A percentile compares a stretch with the other conserved stretches of the same genome.
These are phyloP conservation scores for Propithecus perrieri DNA, from an alignment of 2,797 vertebrate species.

Conservation along the genomic window DNA sequence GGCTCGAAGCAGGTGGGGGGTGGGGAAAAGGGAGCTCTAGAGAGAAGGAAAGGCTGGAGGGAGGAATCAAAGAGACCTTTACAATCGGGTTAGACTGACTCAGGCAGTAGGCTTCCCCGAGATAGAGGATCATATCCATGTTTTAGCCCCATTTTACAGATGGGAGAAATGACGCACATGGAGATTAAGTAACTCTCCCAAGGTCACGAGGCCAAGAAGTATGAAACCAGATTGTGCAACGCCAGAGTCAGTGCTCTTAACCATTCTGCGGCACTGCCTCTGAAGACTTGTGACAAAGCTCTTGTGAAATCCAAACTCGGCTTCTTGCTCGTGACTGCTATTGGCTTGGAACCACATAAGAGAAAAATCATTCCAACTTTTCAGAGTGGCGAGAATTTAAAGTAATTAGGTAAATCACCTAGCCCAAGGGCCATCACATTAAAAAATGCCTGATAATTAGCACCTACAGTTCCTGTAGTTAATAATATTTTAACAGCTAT, in stretches of 20 bases:
- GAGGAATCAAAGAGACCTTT: not conserved
- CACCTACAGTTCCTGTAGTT: not conserved
- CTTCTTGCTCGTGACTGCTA: too few relatives aligned
- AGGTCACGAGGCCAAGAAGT: not conserved
- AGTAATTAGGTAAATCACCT: not conserved
- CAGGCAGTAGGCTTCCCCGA: not conserved
- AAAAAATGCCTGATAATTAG: not conserved
- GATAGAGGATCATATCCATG: not conserved
- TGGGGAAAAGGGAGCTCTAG: not conserved
- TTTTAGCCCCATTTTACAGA: not conserved
- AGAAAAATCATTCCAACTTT: not conserved
- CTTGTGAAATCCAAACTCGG: too few relatives aligned
- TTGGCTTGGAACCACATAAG: not conserved
- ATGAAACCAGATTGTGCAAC: not conserved
- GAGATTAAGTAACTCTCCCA: not conserved
- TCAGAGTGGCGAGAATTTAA: not conserved
- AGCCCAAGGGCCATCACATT: not conserved
- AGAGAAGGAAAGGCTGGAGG: not conserved
- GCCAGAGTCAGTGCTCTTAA: not conserved
- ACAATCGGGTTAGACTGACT: too few relatives aligned
- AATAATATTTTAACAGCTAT: not conserved
- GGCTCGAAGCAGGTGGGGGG: not conserved
- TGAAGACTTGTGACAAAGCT: not conserved
- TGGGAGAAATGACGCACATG: not conserved
- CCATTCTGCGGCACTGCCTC: rapidly evolving